Evolutionary conservation across 2,888 invertebrate species (phyloP).

Genomic region (Andrena chrysosceles): DNA sequence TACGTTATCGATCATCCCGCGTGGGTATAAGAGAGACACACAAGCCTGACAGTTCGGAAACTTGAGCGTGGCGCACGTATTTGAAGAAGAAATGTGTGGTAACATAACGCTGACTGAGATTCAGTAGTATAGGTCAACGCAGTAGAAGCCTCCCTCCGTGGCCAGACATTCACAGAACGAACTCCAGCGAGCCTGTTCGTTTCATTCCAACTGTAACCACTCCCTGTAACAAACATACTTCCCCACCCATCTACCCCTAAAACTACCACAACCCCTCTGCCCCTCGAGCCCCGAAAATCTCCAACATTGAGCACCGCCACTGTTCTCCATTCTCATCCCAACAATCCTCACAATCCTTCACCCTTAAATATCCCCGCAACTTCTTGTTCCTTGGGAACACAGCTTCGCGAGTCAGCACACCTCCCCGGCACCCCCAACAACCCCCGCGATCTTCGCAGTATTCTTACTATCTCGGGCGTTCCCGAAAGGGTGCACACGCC

Average conservation of each 20-base stretch:
- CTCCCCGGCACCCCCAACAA: not conserved
- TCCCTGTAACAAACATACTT: constrained; percentile 2
- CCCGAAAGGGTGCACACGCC: not conserved
- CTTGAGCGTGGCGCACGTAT: not conserved
- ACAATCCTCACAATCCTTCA: not conserved
- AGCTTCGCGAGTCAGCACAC: not conserved
- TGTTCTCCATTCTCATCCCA: not conserved
- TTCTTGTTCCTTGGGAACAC: not conserved
- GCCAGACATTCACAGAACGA: constrained; percentile 5
- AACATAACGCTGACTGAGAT: not conserved
- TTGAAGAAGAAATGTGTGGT: not conserved
- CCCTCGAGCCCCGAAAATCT: not conserved
- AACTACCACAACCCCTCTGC: not conserved
- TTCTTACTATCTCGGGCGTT: not conserved
- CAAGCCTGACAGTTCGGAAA: not conserved
- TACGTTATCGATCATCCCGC: too few species aligned
- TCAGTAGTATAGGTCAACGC: not conserved
- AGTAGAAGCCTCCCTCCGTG: not conserved
- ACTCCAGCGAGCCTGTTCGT: not conserved
- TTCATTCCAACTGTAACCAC: constrained; percentile 4
- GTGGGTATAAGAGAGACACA: not conserved
- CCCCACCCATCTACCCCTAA: not conserved
- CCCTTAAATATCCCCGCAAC: not conserved
- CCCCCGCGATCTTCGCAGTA: not conserved
- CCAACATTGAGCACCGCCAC: not conserved